These are phyloP conservation scores for Temnothorax nylanderi DNA, from an alignment of 1,140 invertebrate genomes.

Conservation along the genomic window DNA sequence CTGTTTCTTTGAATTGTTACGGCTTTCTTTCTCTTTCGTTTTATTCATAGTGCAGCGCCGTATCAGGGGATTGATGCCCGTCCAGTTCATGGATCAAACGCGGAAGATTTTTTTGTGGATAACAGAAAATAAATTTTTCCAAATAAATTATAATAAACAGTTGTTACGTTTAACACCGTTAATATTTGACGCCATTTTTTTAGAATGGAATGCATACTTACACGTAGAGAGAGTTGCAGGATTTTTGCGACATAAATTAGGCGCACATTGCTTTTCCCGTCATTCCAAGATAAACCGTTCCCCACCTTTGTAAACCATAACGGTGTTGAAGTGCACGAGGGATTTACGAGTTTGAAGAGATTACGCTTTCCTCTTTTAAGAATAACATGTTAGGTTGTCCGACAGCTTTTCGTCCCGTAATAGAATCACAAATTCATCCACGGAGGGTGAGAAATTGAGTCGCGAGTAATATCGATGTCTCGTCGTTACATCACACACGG, in stretches of 20 bases:
- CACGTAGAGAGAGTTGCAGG: background rate
- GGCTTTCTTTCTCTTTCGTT: constrained; percentile 24
- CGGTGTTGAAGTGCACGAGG: background rate
- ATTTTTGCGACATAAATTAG: constrained; percentile 7
- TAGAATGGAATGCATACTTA: background rate
- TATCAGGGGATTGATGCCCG: background rate
- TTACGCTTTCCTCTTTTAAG: constrained; percentile 24
- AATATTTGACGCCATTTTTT: background rate
- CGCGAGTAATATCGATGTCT: background rate
- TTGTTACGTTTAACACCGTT: background rate
- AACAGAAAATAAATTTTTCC: background rate
- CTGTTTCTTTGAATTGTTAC: constrained; percentile 68
- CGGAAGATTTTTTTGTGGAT: background rate
- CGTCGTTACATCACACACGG: background rate
- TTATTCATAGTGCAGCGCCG: background rate
- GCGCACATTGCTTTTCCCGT: background rate
- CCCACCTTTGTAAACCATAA: constrained; percentile 11
- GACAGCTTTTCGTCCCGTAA: constrained; percentile 22
- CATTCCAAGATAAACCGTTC: background rate
- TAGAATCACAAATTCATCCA: background rate
- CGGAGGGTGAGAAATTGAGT: background rate
- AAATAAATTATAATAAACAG: background rate
- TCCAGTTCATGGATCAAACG: background rate
- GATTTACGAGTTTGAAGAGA: constrained; percentile 2
- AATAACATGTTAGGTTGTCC: constrained; percentile 15